Evolutionary conservation across 2,888 invertebrate genomes (phyloP), one percentile per base, ranked within the genome.

Genomic region (Trachelus stipa): DNA sequence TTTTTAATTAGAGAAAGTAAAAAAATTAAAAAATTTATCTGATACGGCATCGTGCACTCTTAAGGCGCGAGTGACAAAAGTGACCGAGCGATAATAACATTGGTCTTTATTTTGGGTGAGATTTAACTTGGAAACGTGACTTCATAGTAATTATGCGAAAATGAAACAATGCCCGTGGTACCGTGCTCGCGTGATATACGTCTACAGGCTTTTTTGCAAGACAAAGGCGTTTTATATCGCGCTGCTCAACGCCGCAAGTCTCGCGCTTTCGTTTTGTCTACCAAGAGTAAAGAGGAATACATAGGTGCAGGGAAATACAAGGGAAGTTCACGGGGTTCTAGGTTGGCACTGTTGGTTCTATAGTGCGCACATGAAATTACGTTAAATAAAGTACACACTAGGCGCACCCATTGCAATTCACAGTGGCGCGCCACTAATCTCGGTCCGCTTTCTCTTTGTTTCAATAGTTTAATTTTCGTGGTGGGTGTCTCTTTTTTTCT

Each of bases 81-180:
- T 56, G 56, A 56, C 56, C 81, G 85, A 85, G 74, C 73, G 79
- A 87, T 89, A 90, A 90, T 90, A 89, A 88, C 88, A 90, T 90
- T 87, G 89, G 89, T 88, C 89, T 90, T 90, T 89, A 90, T 90
- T 90, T 90, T 34, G 87, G 88, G 87, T 87, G 87, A 88, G 89
- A 88, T 90, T 91, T 88, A 88, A 90, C 88, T 90, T 89, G 88
- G 88, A 90, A 90, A 89, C 88, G 88, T 86, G 88, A 88, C 88
- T 34, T 89, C 89, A 87, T 86, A 85, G 88, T 90, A 90, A 90
- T 90, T 90, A 90, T 90, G 89, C 89, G 76, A 37, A 87, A 88
- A 86, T 71, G 71, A 35, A 34, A 74, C 74, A 74, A 74, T 74
- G 37, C 74, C 74, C 2, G 34, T 33, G 37, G n/a, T 34, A 6